Percentiles rank a stretch among this genome's conserved stretches.
Evolutionary conservation across 2,113 vertebrate species (phyloP).

Genomic region (Marmota monax): DNA sequence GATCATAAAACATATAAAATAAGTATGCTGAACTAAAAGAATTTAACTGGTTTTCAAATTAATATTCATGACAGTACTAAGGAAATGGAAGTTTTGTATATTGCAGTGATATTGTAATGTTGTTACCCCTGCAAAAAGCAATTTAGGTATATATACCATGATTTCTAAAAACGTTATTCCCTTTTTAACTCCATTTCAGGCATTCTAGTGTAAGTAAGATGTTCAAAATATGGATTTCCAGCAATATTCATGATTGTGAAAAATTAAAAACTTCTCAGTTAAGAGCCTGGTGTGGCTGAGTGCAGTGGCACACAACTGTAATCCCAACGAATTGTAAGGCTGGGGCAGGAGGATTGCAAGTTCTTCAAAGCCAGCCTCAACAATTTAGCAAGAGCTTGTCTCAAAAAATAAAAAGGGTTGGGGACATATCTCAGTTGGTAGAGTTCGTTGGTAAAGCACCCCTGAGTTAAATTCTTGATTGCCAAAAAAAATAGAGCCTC

Average conservation of each 20-base stretch:
- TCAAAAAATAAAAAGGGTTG: background rate
- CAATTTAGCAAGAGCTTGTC: no score
- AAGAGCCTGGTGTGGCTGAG: no score
- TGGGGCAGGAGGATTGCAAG: background rate
- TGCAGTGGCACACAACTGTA: background rate
- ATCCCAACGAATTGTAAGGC: background rate
- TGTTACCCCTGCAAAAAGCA: background rate
- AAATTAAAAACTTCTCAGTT: conserved; percentile 18
- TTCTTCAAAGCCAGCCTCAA: background rate
- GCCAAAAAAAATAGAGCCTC: background rate
- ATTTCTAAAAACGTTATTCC: background rate
- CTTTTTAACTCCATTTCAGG: conserved; percentile 2
- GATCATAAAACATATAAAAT: background rate
- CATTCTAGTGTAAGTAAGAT: conserved; percentile 18
- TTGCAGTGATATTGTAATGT: background rate
- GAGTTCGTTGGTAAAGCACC: background rate
- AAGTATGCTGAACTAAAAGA: background rate
- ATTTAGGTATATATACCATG: background rate
- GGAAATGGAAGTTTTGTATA: background rate
- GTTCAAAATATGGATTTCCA: background rate
- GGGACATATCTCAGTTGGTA: background rate
- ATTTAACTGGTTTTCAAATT: background rate
- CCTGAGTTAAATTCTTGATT: background rate
- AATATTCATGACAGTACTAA: background rate
- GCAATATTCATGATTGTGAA: conserved; percentile 5